Conservation (phyloP, 2,113 vertebrate genomes). For the Glaucidium brasilianum region DNA sequence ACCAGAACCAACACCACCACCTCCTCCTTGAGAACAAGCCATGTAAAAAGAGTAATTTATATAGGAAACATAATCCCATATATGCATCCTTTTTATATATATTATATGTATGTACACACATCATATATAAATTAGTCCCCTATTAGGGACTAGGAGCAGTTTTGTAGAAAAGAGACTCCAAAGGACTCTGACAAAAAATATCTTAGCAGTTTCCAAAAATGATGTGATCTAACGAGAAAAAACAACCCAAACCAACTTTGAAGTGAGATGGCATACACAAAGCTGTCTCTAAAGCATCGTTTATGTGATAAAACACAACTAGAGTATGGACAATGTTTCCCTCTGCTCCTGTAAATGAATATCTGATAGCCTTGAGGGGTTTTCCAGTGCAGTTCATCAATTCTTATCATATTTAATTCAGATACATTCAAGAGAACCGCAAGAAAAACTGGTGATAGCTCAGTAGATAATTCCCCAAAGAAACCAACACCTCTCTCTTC, state of each 20-base stretch:
- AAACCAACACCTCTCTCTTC: neutral
- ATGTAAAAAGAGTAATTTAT: neutral
- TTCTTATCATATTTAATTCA: slow-evolving; percentile 43
- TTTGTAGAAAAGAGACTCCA: neutral
- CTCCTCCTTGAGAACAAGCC: neutral
- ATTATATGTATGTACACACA: neutral
- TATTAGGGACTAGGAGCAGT: neutral
- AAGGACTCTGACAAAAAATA: neutral
- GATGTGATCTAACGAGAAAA: neutral
- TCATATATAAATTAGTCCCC: neutral
- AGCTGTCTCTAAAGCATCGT: neutral
- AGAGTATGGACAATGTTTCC: neutral
- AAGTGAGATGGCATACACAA: neutral
- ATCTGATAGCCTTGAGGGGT: neutral
- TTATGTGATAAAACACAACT: neutral
- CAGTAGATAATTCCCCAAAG: neutral
- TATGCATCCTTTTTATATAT: neutral
- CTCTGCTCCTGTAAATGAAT: neutral
- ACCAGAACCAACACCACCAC: neutral
- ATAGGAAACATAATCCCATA: neutral
- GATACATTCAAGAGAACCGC: neutral
- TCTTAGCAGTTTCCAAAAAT: neutral
- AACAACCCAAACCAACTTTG: neutral
- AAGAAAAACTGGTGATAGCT: neutral
- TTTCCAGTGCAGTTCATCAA: slow-evolving; percentile 9